A percentile compares a stretch with the other conserved stretches of the same genome.
Evolutionary conservation across 2,888 invertebrate genomes (phyloP).

Genomic region (Luperina nickerlii): DNA sequence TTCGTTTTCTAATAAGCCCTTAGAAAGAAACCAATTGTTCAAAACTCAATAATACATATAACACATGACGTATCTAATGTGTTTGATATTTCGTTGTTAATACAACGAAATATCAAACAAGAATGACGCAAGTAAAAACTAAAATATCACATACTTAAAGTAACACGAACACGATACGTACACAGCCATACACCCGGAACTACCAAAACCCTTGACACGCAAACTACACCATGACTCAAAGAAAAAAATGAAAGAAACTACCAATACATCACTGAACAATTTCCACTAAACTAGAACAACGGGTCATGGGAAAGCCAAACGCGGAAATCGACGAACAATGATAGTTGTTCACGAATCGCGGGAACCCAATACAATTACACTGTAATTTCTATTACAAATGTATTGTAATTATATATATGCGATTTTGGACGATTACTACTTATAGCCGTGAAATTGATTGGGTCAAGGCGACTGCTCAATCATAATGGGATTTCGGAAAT

Average conservation of each 20-base stretch:
- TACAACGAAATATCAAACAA: slow-evolving; percentile 2
- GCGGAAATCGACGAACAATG: slow-evolving; percentile 73
- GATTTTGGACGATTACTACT: slow-evolving; percentile 47
- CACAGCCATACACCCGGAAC: slow-evolving; percentile 48
- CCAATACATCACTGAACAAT: slow-evolving; percentile 68
- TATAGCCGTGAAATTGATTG: slow-evolving; percentile 50
- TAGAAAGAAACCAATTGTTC: neutral
- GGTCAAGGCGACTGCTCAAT: slow-evolving; percentile 37
- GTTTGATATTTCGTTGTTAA: too few relatives aligned
- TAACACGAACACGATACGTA: slow-evolving; percentile 21
- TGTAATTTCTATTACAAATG: slow-evolving; percentile 62
- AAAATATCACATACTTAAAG: slow-evolving; percentile 10
- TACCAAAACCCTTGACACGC: slow-evolving; percentile 53
- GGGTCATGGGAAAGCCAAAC: slow-evolving; percentile 79
- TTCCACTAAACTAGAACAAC: slow-evolving; percentile 73
- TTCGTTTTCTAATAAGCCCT: neutral
- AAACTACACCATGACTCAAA: slow-evolving; percentile 51
- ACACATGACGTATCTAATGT: neutral
- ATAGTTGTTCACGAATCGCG: slow-evolving; percentile 57
- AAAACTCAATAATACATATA: neutral
- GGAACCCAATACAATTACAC: slow-evolving; percentile 59
- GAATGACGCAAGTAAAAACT: slow-evolving; percentile 5
- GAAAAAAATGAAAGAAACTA: slow-evolving; percentile 56
- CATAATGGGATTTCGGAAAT: slow-evolving; percentile 36
- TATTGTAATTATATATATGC: slow-evolving; percentile 58